phyloP scores from a whole-genome alignment of 1,140 invertebrate genomes.

The Drosophila asahinai region DNA sequence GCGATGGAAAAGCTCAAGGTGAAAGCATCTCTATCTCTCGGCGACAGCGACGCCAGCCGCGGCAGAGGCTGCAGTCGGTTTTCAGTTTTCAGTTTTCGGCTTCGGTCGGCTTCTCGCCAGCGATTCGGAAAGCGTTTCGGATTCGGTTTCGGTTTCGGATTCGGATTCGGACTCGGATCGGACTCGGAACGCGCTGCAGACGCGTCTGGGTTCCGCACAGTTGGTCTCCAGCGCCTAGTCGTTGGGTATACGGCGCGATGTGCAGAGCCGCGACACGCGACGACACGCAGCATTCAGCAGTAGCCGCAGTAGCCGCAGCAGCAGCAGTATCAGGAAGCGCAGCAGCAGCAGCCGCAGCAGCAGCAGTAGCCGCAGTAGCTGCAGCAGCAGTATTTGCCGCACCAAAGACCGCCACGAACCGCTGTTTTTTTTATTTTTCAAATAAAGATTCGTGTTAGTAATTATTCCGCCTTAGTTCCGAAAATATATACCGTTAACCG shows the following conservation, averaged over 20 bases:
- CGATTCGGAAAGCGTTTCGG: conserved; percentile 47
- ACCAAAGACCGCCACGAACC: conserved; percentile 40
- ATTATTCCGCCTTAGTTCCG: conserved; percentile 4
- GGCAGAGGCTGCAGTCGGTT: conserved; percentile 58
- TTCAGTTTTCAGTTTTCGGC: not conserved
- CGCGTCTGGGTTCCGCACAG: conserved; percentile 54
- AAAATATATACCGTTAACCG: conserved; percentile 24
- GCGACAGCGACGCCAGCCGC: conserved; percentile 4
- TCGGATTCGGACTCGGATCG: conserved; percentile 54
- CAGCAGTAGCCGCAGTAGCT: conserved; percentile 11
- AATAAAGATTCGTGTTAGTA: conserved; percentile 33
- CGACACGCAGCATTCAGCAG: conserved; percentile 43
- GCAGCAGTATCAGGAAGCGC: conserved; percentile 15
- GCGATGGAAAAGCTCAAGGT: conserved; percentile 40
- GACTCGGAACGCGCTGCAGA: conserved; percentile 46
- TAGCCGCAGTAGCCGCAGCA: conserved; percentile 38
- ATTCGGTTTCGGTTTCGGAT: conserved; percentile 13
- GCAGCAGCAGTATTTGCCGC: conserved; percentile 26
- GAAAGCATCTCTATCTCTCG: conserved; percentile 38
- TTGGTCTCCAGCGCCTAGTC: conserved; percentile 83
- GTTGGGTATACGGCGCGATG: conserved; percentile 85
- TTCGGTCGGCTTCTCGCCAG: not conserved
- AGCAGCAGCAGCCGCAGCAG: conserved; percentile 26
- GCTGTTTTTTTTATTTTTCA: conserved; percentile 28
- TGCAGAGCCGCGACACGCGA: conserved; percentile 81